Evolutionary conservation across 2,113 vertebrate genomes (phyloP), one percentile per base, ranked within the genome.

Genomic region (Seriola dumerili): DNA sequence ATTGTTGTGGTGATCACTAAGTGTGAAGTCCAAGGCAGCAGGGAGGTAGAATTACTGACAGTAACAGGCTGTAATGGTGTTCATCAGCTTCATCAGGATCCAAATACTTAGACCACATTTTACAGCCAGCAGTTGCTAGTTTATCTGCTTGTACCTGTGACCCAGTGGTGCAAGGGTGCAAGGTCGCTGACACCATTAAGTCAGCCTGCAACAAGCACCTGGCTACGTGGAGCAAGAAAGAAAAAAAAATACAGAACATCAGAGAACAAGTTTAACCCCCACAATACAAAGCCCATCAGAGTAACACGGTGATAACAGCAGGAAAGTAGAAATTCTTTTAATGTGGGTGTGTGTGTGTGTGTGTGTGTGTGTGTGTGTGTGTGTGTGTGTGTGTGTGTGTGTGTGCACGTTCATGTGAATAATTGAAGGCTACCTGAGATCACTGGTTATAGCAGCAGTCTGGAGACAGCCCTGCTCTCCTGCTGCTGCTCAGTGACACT

Each of bases 371-470:
- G 72, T 72, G 67, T 70, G 78, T 61, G 52, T 32, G 52, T 70
- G 80, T 74, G 64, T 83, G 72, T 52, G 32, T 81, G 63, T 55
- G 73, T 83, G 79, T 81, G 76, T 73, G 21, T 67, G 76, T 75
- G 78, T 64, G 80, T 44, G 76, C 11, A 52, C 2, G 25, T 85
- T 14, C 16, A 10, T 69, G 85, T 95, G 85, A 96, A 96, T 96
- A 94, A 96, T 96, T 96, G 46, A 96, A 93, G 69, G 91, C 87
- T 86, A 92, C 85, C 90, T 92, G 93, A 93, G 91, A 88, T 87
- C 66, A 87, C 83, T 81, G 85, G 86, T 90, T 90, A 92, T 86
- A 84, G 72, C 77, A 85, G 63, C 83, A 88, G 91, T 91, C 85
- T 92, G 82, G 76, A 89, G 83, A 85, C 84, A 81, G 90, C 40